These are phyloP conservation scores for Aelia acuminata DNA, from an alignment of 2,888 invertebrate genomes.

Conservation along the genomic window DNA sequence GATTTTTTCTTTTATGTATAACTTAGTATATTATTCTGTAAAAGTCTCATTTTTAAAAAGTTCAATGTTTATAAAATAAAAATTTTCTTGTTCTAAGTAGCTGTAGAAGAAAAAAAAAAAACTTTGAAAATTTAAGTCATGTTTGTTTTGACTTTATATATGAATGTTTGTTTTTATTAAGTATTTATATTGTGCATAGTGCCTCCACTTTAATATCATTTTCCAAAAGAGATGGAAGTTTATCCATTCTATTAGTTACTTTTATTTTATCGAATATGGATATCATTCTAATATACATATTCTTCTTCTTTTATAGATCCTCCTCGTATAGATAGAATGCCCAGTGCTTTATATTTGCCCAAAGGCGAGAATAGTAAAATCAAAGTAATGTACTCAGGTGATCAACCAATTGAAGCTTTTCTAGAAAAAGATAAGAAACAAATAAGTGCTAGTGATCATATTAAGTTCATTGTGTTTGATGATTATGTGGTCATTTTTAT, in stretches of 20 bases:
- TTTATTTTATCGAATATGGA: too few species aligned
- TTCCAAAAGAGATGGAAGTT: too few species aligned
- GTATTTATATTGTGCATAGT: neutral
- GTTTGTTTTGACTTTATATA: neutral
- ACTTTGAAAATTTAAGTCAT: neutral
- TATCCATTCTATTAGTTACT: too few species aligned
- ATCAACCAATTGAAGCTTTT: constrained; percentile 92
- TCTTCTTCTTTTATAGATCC: constrained; percentile 76
- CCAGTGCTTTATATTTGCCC: constrained; percentile 89
- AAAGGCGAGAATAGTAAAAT: constrained; percentile 98
- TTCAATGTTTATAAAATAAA: neutral
- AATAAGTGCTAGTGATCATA: constrained; percentile 81
- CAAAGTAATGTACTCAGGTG: constrained; percentile 96
- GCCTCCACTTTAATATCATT: too few species aligned
- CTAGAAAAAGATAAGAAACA: constrained; percentile 87
- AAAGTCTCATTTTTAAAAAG: neutral
- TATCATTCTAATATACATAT: neutral
- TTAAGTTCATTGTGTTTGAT: constrained; percentile 94
- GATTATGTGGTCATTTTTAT: constrained; percentile 97
- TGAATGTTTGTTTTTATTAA: neutral
- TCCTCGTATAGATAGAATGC: constrained; percentile 91
- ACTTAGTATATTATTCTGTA: neutral
- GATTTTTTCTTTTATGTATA: neutral
- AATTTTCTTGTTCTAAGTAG: neutral
- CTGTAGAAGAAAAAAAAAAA: neutral